phyloP scores from a whole-genome alignment of 2,888 invertebrate species.

The Podabrus alpinus region DNA sequence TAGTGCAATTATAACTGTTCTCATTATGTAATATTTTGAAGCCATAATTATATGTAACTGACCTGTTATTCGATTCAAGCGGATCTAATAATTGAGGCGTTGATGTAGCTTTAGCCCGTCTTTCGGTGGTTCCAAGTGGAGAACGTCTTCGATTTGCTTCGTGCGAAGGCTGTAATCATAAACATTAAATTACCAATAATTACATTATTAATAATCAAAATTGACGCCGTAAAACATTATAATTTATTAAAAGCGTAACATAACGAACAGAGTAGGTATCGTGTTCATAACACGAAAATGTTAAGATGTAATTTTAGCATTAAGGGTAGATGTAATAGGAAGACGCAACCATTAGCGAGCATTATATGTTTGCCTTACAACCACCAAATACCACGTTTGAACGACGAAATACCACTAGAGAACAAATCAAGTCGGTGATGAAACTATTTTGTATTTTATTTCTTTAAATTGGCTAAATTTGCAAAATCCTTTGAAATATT shows the following conservation, averaged over 20 bases:
- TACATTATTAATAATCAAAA: not conserved
- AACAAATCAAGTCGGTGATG: slow-evolving; percentile 10
- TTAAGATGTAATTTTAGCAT: not conserved
- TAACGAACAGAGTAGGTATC: not conserved
- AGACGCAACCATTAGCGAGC: slow-evolving; percentile 10
- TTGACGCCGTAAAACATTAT: not conserved
- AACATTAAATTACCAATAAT: not conserved
- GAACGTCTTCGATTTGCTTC: slow-evolving; percentile 50
- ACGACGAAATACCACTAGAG: slow-evolving; percentile 1
- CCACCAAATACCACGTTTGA: not conserved
- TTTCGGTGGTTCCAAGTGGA: slow-evolving; percentile 44
- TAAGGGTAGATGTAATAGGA: slow-evolving; percentile 3
- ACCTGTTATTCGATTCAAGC: slow-evolving; percentile 44
- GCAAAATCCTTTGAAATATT: not conserved
- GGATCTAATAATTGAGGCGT: slow-evolving; percentile 53
- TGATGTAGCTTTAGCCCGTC: slow-evolving; percentile 49
- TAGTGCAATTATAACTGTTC: slow-evolving; percentile 11
- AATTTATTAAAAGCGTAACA: not conserved
- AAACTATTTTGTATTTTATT: not conserved
- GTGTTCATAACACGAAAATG: not conserved
- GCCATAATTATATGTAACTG: slow-evolving; percentile 19
- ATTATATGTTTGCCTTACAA: slow-evolving; percentile 8
- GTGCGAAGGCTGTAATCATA: slow-evolving; percentile 50
- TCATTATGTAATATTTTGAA: slow-evolving; percentile 8
- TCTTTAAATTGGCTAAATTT: not conserved